Evolutionary conservation across 2,888 invertebrate genomes (phyloP).

Genomic region (Morpho deidamia): DNA sequence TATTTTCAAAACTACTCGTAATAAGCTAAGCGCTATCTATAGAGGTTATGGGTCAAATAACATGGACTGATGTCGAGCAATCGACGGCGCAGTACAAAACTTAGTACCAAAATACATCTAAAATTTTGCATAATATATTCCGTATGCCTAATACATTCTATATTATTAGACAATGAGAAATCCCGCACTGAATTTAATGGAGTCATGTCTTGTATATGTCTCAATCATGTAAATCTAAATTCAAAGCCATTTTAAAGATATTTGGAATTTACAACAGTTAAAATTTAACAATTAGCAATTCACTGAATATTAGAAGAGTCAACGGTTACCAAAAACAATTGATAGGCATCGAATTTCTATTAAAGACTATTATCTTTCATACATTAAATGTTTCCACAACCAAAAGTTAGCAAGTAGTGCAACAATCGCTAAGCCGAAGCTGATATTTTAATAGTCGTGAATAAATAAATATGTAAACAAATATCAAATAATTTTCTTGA

Average conservation of each 20-base stretch:
- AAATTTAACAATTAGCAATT: neutral
- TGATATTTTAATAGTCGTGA: conserved; percentile 9
- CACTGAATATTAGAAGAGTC: neutral
- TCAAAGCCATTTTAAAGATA: neutral
- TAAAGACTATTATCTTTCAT: neutral
- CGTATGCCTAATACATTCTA: conserved; percentile 17
- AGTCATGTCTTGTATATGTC: neutral
- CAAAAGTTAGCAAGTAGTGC: conserved; percentile 20
- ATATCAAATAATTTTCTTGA: neutral
- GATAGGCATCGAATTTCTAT: conserved; percentile 8
- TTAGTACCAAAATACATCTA: conserved; percentile 71
- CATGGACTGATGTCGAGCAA: conserved; percentile 61
- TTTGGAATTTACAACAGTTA: neutral
- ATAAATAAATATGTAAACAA: conserved; percentile 5
- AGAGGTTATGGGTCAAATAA: conserved; percentile 51
- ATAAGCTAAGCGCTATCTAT: conserved; percentile 63
- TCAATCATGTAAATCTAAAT: neutral
- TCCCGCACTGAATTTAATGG: neutral
- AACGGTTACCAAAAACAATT: conserved; percentile 1
- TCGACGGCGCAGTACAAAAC: conserved; percentile 66
- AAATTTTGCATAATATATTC: conserved; percentile 29
- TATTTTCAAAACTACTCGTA: conserved; percentile 43
- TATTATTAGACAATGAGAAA: conserved; percentile 7
- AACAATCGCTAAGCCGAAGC: conserved; percentile 26
- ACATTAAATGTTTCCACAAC: conserved; percentile 8